A percentile compares a stretch with the other conserved stretches of the same genome.
Evolutionary conservation across 2,113 vertebrate genomes (phyloP).

Genomic region (Trinectes maculatus): DNA sequence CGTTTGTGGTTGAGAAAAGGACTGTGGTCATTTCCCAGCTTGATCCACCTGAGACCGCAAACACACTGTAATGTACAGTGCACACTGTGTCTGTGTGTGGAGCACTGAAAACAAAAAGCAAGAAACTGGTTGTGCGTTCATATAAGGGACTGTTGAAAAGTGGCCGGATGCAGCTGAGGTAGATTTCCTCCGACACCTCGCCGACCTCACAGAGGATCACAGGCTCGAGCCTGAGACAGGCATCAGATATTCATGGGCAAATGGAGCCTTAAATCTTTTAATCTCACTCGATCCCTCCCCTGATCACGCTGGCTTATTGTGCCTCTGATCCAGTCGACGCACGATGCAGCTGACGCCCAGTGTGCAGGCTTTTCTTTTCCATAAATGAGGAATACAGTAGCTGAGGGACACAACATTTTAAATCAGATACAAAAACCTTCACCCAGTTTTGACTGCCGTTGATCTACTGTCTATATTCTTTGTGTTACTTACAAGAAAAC

Average conservation of each 20-base stretch:
- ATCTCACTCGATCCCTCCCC: conserved; percentile 70
- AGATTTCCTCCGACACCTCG: conserved; percentile 71
- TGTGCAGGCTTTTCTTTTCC: conserved; percentile 63
- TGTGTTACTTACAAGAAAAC: no score
- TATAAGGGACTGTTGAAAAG: conserved; percentile 63
- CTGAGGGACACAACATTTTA: background rate
- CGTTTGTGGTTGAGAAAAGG: background rate
- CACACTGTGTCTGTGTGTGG: no score
- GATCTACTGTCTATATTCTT: no score
- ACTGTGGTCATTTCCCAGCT: conserved; percentile 44
- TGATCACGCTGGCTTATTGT: conserved; percentile 72
- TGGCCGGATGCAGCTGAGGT: conserved; percentile 66
- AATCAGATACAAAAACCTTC: conserved; percentile 23
- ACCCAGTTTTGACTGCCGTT: no score
- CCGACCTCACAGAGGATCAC: conserved; percentile 60
- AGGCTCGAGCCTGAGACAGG: conserved; percentile 59
- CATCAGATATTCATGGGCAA: conserved; percentile 78
- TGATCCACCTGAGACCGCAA: conserved; percentile 31
- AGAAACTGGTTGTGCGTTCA: conserved; percentile 24
- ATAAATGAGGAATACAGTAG: conserved; percentile 65
- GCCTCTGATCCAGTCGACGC: conserved; percentile 67
- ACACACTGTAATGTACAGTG: no score
- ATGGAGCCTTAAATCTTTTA: conserved; percentile 79
- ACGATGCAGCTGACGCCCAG: conserved; percentile 64
- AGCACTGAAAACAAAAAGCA: conserved; percentile 4